These are phyloP conservation scores for Seriola aureovittata DNA, from an alignment of 2,113 vertebrate species.

Conservation along the genomic window DNA sequence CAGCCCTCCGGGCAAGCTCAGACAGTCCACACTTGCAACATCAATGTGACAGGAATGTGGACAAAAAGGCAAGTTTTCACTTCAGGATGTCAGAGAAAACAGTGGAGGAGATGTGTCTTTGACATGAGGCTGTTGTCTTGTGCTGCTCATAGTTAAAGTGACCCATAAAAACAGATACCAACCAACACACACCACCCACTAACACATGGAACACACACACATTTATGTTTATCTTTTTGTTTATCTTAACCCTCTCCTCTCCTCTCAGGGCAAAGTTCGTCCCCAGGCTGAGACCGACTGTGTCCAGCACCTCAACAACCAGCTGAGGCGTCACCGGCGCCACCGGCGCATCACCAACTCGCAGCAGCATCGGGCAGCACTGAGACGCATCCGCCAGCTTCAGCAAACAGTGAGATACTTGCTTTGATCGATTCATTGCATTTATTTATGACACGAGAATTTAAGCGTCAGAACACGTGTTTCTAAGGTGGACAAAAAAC, in stretches of 20 bases:
- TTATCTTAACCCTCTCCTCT: background rate
- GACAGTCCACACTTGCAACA: constrained; percentile 53
- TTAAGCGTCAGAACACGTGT: no score
- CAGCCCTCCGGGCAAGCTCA: constrained; percentile 53
- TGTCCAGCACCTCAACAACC: constrained; percentile 82
- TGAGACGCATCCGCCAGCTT: constrained; percentile 82
- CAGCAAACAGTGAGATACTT: constrained; percentile 82
- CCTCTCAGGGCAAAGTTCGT: constrained; percentile 80
- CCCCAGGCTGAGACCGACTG: constrained; percentile 86
- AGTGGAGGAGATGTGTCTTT: constrained; percentile 7
- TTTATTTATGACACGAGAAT: background rate
- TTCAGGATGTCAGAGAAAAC: constrained; percentile 40
- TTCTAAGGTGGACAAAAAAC: background rate
- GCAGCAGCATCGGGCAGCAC: constrained; percentile 76
- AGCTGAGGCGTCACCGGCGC: constrained; percentile 79
- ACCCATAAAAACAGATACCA: constrained; percentile 72
- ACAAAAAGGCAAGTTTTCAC: constrained; percentile 27
- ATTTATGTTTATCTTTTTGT: no score
- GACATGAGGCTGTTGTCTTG: constrained; percentile 12
- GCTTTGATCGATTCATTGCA: background rate
- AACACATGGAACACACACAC: background rate
- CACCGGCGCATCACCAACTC: constrained; percentile 72
- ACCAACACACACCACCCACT: constrained; percentile 3
- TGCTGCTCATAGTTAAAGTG: constrained; percentile 41
- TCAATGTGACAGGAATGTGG: constrained; percentile 58